Base-by-base conservation (phyloP, 2,113 vertebrate species). In the Limanda limanda region DNA sequence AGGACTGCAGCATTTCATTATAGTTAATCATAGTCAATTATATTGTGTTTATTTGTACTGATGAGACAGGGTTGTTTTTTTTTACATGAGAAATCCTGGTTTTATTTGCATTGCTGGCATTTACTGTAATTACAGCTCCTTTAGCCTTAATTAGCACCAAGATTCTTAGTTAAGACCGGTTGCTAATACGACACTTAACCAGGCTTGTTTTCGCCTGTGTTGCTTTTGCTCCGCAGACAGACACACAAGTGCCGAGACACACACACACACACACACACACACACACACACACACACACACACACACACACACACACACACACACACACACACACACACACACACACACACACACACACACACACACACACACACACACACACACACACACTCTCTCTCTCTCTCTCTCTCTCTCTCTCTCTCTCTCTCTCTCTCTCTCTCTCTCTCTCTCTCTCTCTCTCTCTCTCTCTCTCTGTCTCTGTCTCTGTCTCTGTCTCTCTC, bases 111-210 rank as follows among this genome's bases (percentile, higher is more conserved):
- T 35, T 42, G 18, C 54, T 23, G 67, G 52, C 72, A 23, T 79
- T 52, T 20, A 62, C 62, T 45, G 11, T 51, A 71, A 64, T 78
- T 66, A 68, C 48, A 51, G 23, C 74, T 76, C 24, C 60, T 70
- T 86, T 78, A 83, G 82, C 74, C 37, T 65, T 68, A 71, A 85
- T 86, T 86, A 84, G 68, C 63, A 56, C 73, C 47, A 64, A 31
- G 59, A 78, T 73, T 75, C 62, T 82, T 85, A 84, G 72, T 84
- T 82, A 76, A 64, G 57, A 57, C 76, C 58, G 15, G 63, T 69
- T 51, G 71, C 70, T 82, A 86, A 87, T 77, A 68, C n/a, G 21
- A 62, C 56, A 54, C 54, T 67, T 63, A 58, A 40, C 60, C 58
- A 48, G 52, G 62, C 83, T 73, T 21, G 69, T 71, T 86, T 80